A percentile compares a stretch with the other conserved stretches of the same genome.
Evolutionary conservation across 2,797 vertebrate species (phyloP).

Genomic region (Lepus oiostolus): DNA sequence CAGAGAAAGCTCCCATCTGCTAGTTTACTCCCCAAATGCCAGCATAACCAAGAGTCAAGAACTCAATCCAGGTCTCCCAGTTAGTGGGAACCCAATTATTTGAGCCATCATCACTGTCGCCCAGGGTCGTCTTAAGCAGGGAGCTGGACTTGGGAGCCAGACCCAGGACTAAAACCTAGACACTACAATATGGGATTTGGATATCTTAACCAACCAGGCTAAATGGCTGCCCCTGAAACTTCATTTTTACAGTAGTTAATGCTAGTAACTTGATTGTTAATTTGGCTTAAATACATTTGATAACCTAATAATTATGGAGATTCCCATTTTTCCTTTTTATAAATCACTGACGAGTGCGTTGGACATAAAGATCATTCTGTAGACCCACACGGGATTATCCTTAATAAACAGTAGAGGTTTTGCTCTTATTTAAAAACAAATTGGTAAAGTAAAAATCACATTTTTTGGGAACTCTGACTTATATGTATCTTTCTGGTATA

Average conservation of each 20-base stretch:
- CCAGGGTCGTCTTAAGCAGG: too few species aligned
- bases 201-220: too few species aligned
- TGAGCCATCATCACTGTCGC: too few species aligned
- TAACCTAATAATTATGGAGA: not conserved
- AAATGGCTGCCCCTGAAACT: not conserved
- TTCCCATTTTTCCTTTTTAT: not conserved
- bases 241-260: slow-evolving; percentile 22
- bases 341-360: slow-evolving; percentile 5
- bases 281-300: slow-evolving; percentile 25
- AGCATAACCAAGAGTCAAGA: too few species aligned
- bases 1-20: too few species aligned
- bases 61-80: too few species aligned
- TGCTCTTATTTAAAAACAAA: slow-evolving; percentile 61
- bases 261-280: slow-evolving; percentile 22
- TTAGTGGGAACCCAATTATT: too few species aligned
- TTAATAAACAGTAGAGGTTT: slow-evolving; percentile 17
- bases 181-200: too few species aligned
- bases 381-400: not conserved
- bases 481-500: not conserved
- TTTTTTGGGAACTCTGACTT: slow-evolving; percentile 3
- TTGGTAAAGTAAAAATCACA: slow-evolving; percentile 6
- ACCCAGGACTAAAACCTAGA: too few species aligned
- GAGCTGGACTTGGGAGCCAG: too few species aligned
- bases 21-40: too few species aligned
- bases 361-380: not conserved